Evolutionary conservation across 2,113 vertebrate species (phyloP).

Genomic region (Erpornis zantholeuca): DNA sequence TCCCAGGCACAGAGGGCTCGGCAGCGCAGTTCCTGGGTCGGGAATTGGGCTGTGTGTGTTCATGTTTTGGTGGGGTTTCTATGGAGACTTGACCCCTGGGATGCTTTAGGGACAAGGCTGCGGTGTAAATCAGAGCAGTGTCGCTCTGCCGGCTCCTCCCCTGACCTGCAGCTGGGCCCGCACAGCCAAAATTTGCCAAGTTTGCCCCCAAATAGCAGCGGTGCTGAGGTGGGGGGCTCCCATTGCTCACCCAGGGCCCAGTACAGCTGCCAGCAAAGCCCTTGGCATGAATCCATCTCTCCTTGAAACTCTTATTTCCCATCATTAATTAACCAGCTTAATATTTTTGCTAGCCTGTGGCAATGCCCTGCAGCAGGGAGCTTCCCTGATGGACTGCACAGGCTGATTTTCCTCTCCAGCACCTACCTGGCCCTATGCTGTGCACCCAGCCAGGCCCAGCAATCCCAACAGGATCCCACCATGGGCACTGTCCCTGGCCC

Average conservation of each 20-base stretch:
- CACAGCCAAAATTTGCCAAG: neutral
- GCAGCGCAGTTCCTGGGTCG: rapidly evolving
- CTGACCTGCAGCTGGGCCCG: neutral
- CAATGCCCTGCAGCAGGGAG: neutral
- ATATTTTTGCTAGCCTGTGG: neutral
- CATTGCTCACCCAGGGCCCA: rapidly evolving
- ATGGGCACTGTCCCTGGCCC: too few species aligned
- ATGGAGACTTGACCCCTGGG: neutral
- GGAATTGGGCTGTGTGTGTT: neutral
- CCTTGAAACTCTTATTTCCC: neutral
- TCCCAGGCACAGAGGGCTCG: neutral
- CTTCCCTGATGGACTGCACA: neutral
- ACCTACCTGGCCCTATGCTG: rapidly evolving
- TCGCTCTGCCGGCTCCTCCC: neutral
- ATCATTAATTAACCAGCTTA: neutral
- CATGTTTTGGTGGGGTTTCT: neutral
- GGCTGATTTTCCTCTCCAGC: neutral
- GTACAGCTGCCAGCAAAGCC: neutral
- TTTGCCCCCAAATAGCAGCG: rapidly evolving
- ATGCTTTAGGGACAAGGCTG: neutral
- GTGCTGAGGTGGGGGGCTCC: neutral
- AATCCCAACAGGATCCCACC: neutral
- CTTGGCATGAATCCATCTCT: neutral
- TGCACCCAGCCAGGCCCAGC: neutral
- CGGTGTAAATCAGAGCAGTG: neutral